phyloP scores from a whole-genome alignment of 1,140 invertebrate genomes.

The Drosophila micromelanica region DNA sequence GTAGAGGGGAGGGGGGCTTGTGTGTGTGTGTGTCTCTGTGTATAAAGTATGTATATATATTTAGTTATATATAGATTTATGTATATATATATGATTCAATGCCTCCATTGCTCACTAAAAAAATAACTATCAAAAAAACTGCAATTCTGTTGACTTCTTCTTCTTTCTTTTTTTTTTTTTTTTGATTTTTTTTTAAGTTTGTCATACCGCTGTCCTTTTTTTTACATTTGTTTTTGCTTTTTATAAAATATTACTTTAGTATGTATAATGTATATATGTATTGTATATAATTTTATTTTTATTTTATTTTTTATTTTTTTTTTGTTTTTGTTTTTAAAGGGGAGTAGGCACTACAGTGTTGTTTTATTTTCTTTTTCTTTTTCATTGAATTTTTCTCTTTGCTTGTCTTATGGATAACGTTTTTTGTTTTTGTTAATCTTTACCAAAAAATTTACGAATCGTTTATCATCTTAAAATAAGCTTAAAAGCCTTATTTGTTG shows the following conservation, averaged over 20 bases:
- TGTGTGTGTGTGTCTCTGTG: constrained; percentile 43
- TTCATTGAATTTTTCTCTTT: constrained; percentile 49
- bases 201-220: constrained; percentile 14
- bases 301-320: constrained; percentile 46
- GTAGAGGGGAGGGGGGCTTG: constrained; percentile 5
- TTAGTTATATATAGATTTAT: constrained; percentile 53
- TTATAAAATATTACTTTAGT: constrained; percentile 82
- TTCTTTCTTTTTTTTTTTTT: constrained; percentile 28
- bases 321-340: constrained; percentile 42
- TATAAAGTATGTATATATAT: constrained; percentile 55
- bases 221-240: constrained; percentile 50
- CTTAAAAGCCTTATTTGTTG: constrained; percentile 52
- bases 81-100: constrained; percentile 70
- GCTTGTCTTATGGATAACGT: constrained; percentile 52
- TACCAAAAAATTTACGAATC: constrained; percentile 61
- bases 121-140: constrained; percentile 82
- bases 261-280: constrained; percentile 79
- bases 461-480: constrained; percentile 63
- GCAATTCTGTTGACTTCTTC: constrained; percentile 68
- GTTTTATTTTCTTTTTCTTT: constrained; percentile 54
- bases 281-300: constrained; percentile 70
- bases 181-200: constrained; percentile 37
- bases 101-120: constrained; percentile 79
- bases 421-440: constrained; percentile 47
- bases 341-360: constrained; percentile 83